Evolutionary conservation across 2,113 vertebrate genomes (phyloP).

Genomic region (Ivindomyrus marchei): DNA sequence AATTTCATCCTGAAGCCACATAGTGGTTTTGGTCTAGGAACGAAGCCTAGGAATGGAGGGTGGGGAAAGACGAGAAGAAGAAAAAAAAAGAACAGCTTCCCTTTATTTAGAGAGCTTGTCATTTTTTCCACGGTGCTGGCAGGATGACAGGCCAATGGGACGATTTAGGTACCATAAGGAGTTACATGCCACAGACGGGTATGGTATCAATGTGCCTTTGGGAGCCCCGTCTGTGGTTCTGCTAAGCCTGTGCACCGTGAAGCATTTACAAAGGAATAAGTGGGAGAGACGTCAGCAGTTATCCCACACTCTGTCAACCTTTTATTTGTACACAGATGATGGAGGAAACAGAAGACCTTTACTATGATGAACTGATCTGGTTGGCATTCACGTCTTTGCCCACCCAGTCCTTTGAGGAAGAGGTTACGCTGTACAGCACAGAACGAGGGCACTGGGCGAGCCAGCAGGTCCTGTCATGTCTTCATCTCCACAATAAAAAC

Average conservation of each 20-base stretch:
- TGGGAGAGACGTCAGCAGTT: not conserved
- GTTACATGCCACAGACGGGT: constrained; percentile 54
- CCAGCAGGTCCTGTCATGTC: not conserved
- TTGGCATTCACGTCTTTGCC: not conserved
- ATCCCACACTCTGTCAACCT: constrained; percentile 6
- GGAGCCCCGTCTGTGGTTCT: not conserved
- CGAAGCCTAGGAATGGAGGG: constrained; percentile 19
- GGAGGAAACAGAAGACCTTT: not conserved
- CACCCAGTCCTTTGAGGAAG: not conserved
- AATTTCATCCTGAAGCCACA: constrained; percentile 54
- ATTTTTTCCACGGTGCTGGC: constrained; percentile 41
- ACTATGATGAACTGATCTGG: not conserved
- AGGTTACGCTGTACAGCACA: not conserved
- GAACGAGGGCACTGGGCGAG: not conserved
- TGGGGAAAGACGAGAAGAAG: constrained; percentile 27
- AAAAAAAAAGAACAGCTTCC: constrained; percentile 38
- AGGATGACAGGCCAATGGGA: constrained; percentile 34
- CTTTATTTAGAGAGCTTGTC: constrained; percentile 58
- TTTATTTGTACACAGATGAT: not conserved
- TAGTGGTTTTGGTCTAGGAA: constrained; percentile 49
- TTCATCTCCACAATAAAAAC: not conserved
- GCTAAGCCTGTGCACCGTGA: not conserved
- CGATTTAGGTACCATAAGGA: constrained; percentile 42
- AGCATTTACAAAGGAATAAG: not conserved
- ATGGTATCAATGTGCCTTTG: constrained; percentile 44